These are phyloP conservation scores for Eulithis testata DNA, from an alignment of 2,888 invertebrate genomes.

Conservation along the genomic window DNA sequence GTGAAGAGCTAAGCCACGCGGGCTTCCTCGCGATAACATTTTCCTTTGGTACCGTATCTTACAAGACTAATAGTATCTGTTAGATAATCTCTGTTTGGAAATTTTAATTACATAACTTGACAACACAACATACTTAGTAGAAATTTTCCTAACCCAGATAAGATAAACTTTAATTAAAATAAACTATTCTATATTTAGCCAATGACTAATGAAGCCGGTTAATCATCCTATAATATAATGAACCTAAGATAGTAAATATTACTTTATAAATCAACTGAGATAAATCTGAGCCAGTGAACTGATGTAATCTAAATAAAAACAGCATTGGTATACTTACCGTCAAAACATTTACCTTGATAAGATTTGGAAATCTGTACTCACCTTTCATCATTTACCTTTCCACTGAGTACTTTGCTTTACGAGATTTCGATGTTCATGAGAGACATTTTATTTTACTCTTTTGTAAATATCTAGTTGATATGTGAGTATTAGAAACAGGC, in stretches of 20 bases:
- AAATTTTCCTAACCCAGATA: not conserved
- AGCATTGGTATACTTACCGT: no score
- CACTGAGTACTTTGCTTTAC: not conserved
- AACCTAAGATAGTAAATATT: constrained; percentile 3
- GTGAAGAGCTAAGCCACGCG: no score
- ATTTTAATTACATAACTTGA: not conserved
- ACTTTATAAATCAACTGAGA: not conserved
- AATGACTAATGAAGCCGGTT: not conserved
- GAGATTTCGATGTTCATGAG: no score
- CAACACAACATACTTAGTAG: not conserved
- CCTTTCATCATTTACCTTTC: not conserved
- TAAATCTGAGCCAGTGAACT: not conserved
- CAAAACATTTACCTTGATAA: not conserved
- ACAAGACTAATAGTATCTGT: no score
- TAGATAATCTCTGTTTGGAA: no score
- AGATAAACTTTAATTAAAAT: not conserved
- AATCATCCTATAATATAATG: not conserved
- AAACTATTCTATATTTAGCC: not conserved
- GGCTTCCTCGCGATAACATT: no score
- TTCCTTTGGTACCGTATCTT: no score
- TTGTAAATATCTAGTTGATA: no score
- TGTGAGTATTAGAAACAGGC: no score
- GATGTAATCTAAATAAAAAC: not conserved
- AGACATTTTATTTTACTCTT: no score
- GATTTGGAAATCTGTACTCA: not conserved